Percentiles rank a stretch among this genome's conserved stretches.
Conservation (phyloP, 2,113 vertebrate species). For the Crotalus viridis region DNA sequence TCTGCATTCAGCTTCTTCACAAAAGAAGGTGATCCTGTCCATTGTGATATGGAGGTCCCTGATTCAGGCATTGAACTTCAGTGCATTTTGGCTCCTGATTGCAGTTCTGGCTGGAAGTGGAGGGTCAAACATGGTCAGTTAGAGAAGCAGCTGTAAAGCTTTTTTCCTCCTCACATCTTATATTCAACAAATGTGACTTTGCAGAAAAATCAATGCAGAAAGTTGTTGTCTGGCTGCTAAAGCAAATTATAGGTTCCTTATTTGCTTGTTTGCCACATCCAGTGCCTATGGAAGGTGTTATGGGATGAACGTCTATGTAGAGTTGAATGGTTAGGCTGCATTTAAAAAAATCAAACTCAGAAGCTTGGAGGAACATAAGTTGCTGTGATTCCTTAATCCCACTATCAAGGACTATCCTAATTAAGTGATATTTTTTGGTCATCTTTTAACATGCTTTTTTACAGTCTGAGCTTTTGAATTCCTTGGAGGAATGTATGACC, state of each 20-base stretch:
- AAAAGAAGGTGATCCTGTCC: slow-evolving; percentile 77
- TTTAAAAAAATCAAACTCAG: background rate
- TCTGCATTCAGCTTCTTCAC: slow-evolving; percentile 87
- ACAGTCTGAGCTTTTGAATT: background rate
- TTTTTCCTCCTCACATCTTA: background rate
- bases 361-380: background rate
- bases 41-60: slow-evolving; percentile 82
- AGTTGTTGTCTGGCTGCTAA: slow-evolving; percentile 27
- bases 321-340: background rate
- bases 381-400: background rate
- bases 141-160: slow-evolving; percentile 72
- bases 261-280: slow-evolving; percentile 10
- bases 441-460: background rate
- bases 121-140: slow-evolving; percentile 84
- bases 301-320: slow-evolving; percentile 11
- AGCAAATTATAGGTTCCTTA: slow-evolving; percentile 28
- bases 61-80: slow-evolving; percentile 84
- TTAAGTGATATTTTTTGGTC: background rate
- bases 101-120: slow-evolving; percentile 84
- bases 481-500: background rate
- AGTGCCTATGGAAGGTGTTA: background rate
- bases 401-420: background rate
- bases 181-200: background rate
- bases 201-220: background rate
- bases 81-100: slow-evolving; percentile 86